A percentile compares a stretch with the other conserved stretches of the same genome.
Evolutionary conservation across 2,888 invertebrate genomes (phyloP).

Genomic region (Philhelius pedissequus): DNA sequence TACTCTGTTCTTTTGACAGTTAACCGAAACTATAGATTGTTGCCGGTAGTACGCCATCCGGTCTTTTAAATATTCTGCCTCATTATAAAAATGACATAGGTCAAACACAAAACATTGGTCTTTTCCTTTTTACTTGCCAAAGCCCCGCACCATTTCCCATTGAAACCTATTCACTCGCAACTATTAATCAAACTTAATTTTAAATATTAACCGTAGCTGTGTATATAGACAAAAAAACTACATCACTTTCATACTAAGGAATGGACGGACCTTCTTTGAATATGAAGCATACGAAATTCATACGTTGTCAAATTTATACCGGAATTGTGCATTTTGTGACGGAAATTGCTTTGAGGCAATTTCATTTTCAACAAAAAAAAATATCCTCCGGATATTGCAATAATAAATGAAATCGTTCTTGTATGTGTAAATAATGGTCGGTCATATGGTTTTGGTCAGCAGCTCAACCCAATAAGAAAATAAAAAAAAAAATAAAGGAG

Average conservation of each 20-base stretch:
- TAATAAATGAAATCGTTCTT: slow-evolving; percentile 41
- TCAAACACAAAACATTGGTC: no score
- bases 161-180: no score
- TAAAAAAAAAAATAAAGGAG: not conserved
- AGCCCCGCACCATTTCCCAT: no score
- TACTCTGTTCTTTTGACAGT: no score
- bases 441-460: not conserved
- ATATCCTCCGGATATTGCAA: slow-evolving; percentile 47
- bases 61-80: no score
- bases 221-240: not conserved
- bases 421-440: slow-evolving; percentile 7
- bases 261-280: not conserved
- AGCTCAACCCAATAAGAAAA: not conserved
- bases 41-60: no score
- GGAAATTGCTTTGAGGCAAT: slow-evolving; percentile 45
- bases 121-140: no score
- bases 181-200: not conserved
- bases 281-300: not conserved
- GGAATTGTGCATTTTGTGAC: slow-evolving; percentile 29
- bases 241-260: not conserved
- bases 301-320: slow-evolving; percentile 21
- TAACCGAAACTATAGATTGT: no score
- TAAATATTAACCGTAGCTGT: not conserved
- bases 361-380: slow-evolving; percentile 32
- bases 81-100: no score